Evolutionary conservation across 1,140 invertebrate species (phyloP).

Genomic region (Drosophila murphyi): DNA sequence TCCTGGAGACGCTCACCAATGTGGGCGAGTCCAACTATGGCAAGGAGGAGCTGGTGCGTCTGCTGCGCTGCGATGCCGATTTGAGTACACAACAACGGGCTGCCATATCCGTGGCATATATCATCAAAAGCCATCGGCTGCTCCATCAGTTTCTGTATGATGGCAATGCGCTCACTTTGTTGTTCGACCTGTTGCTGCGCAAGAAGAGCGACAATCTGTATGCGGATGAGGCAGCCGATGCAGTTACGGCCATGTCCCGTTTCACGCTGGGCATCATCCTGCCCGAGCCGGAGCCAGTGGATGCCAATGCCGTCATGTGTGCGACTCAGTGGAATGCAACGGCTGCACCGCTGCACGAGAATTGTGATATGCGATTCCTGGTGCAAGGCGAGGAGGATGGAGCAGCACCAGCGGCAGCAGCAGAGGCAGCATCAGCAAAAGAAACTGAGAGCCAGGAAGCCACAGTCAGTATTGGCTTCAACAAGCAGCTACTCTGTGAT

Average conservation of each 20-base stretch:
- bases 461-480: conserved; percentile 66
- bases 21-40: conserved; percentile 83
- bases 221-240: conserved; percentile 74
- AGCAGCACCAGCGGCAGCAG: no score
- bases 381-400: conserved; percentile 32
- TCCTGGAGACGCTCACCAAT: conserved; percentile 77
- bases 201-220: conserved; percentile 68
- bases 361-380: conserved; percentile 80
- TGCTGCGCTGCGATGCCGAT: conserved; percentile 69
- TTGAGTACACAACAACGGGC: conserved; percentile 70
- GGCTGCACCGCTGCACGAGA: conserved; percentile 36
- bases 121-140: conserved; percentile 74
- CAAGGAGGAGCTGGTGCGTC: conserved; percentile 75
- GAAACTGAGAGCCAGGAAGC: background rate
- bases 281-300: conserved; percentile 48
- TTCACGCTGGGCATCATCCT: conserved; percentile 71
- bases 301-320: conserved; percentile 42
- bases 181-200: conserved; percentile 74
- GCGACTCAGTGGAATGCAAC: conserved; percentile 23
- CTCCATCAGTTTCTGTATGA: conserved; percentile 80
- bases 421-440: background rate
- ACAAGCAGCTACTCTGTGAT: conserved; percentile 75
- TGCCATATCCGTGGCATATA: conserved; percentile 77
- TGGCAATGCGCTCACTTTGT: conserved; percentile 67
- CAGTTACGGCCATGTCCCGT: conserved; percentile 71